Evolutionary conservation across 2,888 invertebrate species (phyloP).

Genomic region (Chydorus sphaericus): DNA sequence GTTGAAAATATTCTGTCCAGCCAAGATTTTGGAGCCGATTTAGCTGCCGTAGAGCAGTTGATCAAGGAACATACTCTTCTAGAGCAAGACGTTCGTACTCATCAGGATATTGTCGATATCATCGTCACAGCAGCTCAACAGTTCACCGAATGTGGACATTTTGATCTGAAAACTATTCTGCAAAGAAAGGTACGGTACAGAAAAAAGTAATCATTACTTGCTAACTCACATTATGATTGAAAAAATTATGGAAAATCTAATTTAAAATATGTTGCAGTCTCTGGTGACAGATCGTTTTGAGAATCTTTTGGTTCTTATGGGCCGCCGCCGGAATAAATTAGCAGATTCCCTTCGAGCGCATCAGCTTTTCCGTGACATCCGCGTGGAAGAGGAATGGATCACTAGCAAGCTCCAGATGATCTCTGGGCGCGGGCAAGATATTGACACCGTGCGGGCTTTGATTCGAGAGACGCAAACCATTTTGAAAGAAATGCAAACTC

Average conservation of each 20-base stretch:
- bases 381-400: background rate
- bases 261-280: too few relatives aligned
- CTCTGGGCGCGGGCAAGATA: background rate
- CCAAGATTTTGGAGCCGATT: background rate
- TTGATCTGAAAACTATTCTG: background rate
- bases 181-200: background rate
- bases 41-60: background rate
- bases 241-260: too few relatives aligned
- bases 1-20: background rate
- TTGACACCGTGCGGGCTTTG: background rate
- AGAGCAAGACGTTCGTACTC: background rate
- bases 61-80: background rate
- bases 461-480: background rate
- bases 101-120: background rate
- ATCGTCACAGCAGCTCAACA: conserved; percentile 1
- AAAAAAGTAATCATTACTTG: too few relatives aligned
- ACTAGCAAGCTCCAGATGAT: background rate
- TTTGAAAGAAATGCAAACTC: background rate
- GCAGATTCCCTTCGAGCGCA: background rate
- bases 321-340: background rate
- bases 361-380: background rate
- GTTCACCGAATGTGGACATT: background rate
- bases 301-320: background rate
- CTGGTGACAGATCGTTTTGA: background rate
- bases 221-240: too few relatives aligned